Percentiles rank a stretch among this genome's conserved stretches.
Conservation (phyloP, 64 coral and sea anemone genomes). For the Orbicella faveolata region DNA sequence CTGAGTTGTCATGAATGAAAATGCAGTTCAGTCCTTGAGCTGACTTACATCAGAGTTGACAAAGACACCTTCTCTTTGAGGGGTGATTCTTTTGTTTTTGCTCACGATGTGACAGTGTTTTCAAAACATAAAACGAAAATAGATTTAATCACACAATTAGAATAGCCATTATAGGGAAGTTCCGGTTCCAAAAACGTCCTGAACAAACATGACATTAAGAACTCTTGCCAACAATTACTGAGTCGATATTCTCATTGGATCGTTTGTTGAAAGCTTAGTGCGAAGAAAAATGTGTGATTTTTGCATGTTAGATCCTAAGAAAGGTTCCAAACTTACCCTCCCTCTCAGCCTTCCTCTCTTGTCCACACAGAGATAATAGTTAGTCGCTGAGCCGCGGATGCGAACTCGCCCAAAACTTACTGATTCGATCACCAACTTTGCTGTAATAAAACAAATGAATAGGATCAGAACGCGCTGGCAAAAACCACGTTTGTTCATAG, state of each 20-base stretch:
- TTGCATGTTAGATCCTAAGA: too few relatives aligned
- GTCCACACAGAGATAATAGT: slow-evolving; percentile 80
- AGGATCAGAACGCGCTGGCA: neutral
- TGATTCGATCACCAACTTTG: slow-evolving; percentile 84
- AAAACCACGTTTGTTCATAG: neutral
- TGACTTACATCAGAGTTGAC: neutral
- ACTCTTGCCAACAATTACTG: neutral
- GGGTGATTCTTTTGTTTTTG: neutral
- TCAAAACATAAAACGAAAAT: slow-evolving; percentile 9
- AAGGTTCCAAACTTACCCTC: slow-evolving; percentile 61
- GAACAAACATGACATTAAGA: neutral
- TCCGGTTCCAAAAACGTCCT: neutral
- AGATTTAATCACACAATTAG: neutral
- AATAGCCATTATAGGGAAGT: neutral
- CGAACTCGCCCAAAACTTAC: slow-evolving; percentile 88
- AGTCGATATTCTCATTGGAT: neutral
- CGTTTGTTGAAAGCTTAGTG: neutral
- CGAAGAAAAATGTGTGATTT: too few relatives aligned
- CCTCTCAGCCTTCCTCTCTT: slow-evolving; percentile 70
- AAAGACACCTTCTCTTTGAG: neutral
- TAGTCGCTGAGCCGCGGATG: slow-evolving; percentile 65
- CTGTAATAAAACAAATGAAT: slow-evolving; percentile 32
- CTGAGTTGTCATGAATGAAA: too few relatives aligned
- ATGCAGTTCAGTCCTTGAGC: neutral
- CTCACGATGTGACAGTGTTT: neutral